Conservation (phyloP, 2,113 vertebrate species). For the Calyptommatus sinebrachiatus region DNA sequence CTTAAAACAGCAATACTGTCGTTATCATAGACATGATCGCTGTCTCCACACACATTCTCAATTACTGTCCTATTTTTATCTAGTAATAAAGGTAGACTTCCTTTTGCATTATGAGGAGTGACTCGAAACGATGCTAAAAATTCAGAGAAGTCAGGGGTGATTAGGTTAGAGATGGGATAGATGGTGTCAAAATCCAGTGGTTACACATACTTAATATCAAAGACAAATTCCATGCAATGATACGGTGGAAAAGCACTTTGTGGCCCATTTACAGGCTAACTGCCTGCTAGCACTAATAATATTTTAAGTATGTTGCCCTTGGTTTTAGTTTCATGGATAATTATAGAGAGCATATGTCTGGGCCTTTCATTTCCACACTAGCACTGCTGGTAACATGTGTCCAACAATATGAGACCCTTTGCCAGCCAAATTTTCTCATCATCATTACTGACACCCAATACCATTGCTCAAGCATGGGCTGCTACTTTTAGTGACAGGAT, state of each 20-base stretch:
- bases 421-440: constrained; percentile 50
- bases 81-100: constrained; percentile 34
- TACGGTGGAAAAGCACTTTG: background rate
- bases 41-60: constrained; percentile 2
- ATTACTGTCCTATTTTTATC: constrained; percentile 30
- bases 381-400: constrained; percentile 53
- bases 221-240: constrained; percentile 17
- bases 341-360: constrained; percentile 66
- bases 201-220: constrained; percentile 26
- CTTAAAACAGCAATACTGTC: too few relatives aligned
- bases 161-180: background rate
- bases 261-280: background rate
- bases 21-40: too few relatives aligned
- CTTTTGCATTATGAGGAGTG: constrained; percentile 27
- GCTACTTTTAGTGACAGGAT: constrained; percentile 51
- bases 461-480: constrained; percentile 29
- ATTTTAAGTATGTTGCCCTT: constrained; percentile 61
- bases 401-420: constrained; percentile 48
- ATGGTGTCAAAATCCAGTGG: constrained; percentile 14
- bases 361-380: constrained; percentile 59
- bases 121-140: background rate
- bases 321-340: constrained; percentile 64
- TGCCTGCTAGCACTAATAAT: constrained; percentile 32
- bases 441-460: constrained; percentile 47
- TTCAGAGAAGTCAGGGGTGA: rapidly evolving